phyloP scores from a whole-genome alignment of 2,888 invertebrate genomes.

The Dendrolimus pini region DNA sequence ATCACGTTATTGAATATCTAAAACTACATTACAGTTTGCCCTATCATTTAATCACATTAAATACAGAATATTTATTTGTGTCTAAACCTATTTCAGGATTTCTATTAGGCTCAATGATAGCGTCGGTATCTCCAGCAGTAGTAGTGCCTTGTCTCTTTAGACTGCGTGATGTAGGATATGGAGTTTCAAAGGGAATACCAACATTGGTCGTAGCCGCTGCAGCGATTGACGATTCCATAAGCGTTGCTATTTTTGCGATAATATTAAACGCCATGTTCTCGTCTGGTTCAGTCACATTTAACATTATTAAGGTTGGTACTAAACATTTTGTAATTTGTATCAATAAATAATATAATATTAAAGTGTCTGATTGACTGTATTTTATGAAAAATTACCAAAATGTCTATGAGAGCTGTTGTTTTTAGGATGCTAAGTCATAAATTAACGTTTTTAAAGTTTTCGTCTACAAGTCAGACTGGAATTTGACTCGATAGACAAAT shows the following conservation, averaged over 20 bases:
- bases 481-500: no score
- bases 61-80: no score
- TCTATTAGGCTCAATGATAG: conserved; percentile 85
- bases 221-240: conserved; percentile 93
- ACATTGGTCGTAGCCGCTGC: conserved; percentile 92
- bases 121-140: conserved; percentile 93
- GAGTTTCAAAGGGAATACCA: conserved; percentile 90
- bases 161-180: conserved; percentile 83
- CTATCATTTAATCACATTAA: neutral
- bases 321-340: no score
- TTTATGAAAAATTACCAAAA: no score
- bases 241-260: conserved; percentile 91
- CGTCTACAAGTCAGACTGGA: no score
- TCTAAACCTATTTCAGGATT: conserved; percentile 50
- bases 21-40: neutral
- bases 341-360: no score
- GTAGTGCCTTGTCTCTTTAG: conserved; percentile 90
- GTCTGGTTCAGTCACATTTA: conserved; percentile 77
- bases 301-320: conserved; percentile 76
- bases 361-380: no score
- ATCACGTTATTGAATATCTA: neutral
- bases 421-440: no score
- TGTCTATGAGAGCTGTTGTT: no score
- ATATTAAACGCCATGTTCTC: conserved; percentile 88
- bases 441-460: no score